Evolutionary conservation across 1,140 invertebrate species (phyloP), one percentile per base, ranked within the genome.

Genomic region (Ceratosolen fusciceps): DNA sequence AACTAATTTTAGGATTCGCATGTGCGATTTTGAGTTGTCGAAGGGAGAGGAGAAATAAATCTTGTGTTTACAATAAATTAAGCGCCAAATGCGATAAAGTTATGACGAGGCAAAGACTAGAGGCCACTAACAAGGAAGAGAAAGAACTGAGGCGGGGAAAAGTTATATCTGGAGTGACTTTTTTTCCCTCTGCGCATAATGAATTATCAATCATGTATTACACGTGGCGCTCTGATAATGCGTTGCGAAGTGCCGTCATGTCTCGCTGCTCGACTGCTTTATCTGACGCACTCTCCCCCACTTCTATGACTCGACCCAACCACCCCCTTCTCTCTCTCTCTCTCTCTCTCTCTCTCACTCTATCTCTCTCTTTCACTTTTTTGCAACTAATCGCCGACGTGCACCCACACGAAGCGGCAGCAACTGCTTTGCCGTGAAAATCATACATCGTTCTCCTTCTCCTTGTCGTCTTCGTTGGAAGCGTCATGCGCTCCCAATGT

Each of bases 181-280:
- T n/a, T n/a, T n/a, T 54, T 56, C 79, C 56, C 68, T 76, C 62
- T 68, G 49, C 81, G 52, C 79, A 54, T 77, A 80, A 80, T 77
- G 68, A 76, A 77, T 80, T 80, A 80, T 80, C 79, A 77, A 80
- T 80, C 79, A 54, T 77, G 68, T 72, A 65, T 77, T 80, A 76
- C 74, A 80, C 73, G 79, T 79, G 77, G 60, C 60, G 49, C 24
- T 79, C 60, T 74, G 72, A 80, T 71, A 80, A 80, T 71, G 74
- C 74, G 70, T 74, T 79, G 74, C 75, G 62, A 83, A 76, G 68
- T 74, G 60, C 60, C 67, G 67, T 71, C 54, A 34, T 78, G 73
- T 73, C 54, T 75, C 77, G 60, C 49, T 34, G 16, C 67, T 62
- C 80, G 70, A 79, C 80, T 84, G 70, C 74, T 84, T 79, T 83